Conservation (phyloP, 2,113 vertebrate species). For the Pygoscelis antarcticus region DNA sequence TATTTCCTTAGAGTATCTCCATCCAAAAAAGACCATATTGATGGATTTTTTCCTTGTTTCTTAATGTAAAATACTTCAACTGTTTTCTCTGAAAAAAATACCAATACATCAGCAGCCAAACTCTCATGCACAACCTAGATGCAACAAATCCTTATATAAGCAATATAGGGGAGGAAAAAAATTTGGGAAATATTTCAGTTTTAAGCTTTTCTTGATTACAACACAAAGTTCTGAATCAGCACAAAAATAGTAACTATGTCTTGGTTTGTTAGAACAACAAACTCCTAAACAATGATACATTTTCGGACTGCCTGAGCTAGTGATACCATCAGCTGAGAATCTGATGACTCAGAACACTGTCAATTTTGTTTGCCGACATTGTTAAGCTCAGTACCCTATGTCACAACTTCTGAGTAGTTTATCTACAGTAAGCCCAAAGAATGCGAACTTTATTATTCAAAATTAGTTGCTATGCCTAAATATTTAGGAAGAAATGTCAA, state of each 20-base stretch:
- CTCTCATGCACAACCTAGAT: not conserved
- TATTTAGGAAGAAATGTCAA: not conserved
- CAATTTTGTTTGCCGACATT: not conserved
- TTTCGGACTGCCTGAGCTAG: not conserved
- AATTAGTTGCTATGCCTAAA: slow-evolving; percentile 9
- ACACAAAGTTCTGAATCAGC: not conserved
- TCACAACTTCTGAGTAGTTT: not conserved
- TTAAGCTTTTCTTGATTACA: slow-evolving; percentile 1
- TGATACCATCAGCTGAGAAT: slow-evolving; percentile 45
- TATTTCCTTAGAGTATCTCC: not conserved
- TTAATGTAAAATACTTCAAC: not conserved
- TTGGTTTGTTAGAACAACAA: not conserved
- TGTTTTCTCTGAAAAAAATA: not conserved
- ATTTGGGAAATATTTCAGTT: not conserved
- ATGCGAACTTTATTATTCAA: not conserved
- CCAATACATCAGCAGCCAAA: not conserved
- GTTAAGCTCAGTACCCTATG: not conserved
- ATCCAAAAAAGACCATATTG: not conserved
- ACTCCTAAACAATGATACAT: not conserved
- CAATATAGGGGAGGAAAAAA: not conserved
- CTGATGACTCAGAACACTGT: slow-evolving; percentile 8
- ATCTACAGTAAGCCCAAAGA: not conserved
- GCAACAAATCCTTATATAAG: not conserved
- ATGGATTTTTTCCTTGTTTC: not conserved
- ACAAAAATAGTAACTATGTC: not conserved